Base-by-base conservation (phyloP, 2,888 invertebrate genomes). In the Diarsia mendica region DNA sequence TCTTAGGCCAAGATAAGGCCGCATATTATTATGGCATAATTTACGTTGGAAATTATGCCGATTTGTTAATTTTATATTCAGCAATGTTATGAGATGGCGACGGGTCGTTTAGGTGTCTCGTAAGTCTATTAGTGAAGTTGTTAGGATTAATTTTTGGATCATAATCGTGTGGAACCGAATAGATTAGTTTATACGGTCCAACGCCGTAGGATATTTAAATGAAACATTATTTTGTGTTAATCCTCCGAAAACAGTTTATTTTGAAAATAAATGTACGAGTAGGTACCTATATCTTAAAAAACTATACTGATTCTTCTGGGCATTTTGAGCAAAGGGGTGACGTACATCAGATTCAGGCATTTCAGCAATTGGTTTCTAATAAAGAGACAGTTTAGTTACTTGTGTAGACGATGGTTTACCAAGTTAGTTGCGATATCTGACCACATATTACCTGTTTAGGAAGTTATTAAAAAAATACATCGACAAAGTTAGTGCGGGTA, bases 1-100 rank as follows among this genome's bases (percentile, higher is more conserved):
- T 94, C 94, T 95, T 92, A 92, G 92, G 91, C 91, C 87, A 87
- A 94, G 95, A 96, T 96, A 95, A 93, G 91, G 90, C 90, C 89
- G 91, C 90, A 89, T 94, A 92, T 95, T 95, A 95, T 96, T 95
- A 95, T 89, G 91, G 94, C 88, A 92, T 93, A 95, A 95, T 95
- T 95, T 95, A 93, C 93, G 91, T 92, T 93, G 93, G 89, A 95
- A 95, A 95, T 95, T 91, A 94, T 94, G 91, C 91, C 93, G 92
- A 95, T 96, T 96, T 95, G 95, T 95, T 95, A 95, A 95, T 95
- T 94, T 94, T 93, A 93, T 91, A 93, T 92, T 91, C 89, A 89
- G 91, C 88, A 85, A 90, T 91, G 90, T 92, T 92, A 91, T 89
- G 88, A 87, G 77, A 83, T 85, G 91, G 83, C 90, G 91, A 91